phyloP scores from a whole-genome alignment of 2,113 vertebrate species.

The Scalopus aquaticus region DNA sequence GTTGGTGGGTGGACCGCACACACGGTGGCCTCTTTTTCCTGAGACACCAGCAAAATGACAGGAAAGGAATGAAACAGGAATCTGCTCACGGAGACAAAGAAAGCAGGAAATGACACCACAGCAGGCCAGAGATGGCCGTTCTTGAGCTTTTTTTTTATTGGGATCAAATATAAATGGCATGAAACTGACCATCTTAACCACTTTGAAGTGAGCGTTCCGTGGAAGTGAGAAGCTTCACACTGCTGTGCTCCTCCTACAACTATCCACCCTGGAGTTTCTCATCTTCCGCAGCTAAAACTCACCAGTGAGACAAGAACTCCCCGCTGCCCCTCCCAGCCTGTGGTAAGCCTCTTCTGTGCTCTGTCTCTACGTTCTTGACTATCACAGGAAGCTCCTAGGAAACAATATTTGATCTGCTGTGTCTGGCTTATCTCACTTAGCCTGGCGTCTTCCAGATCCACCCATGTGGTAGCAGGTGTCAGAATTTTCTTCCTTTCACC shows the following conservation, averaged over 20 bases:
- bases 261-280: not conserved
- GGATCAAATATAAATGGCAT: conserved; percentile 8
- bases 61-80: not conserved
- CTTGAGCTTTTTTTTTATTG: not conserved
- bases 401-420: not conserved
- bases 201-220: not conserved
- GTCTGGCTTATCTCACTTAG: not conserved
- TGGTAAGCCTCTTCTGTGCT: not conserved
- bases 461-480: not conserved
- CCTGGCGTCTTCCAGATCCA: not conserved
- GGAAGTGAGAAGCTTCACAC: not conserved
- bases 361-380: not conserved
- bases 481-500: not conserved
- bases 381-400: not conserved
- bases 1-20: not conserved
- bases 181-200: conserved; percentile 13
- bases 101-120: not conserved
- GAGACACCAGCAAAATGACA: not conserved
- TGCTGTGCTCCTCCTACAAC: not conserved
- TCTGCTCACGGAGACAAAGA: not conserved
- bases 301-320: not conserved
- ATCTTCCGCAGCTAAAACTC: not conserved
- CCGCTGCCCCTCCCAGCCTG: too few species aligned
- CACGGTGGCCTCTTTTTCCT: conserved; percentile 12
- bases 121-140: not conserved